These are phyloP conservation scores for Hydrocynus forskahlii DNA, from an alignment of 2,797 vertebrate species.

Conservation along the genomic window DNA sequence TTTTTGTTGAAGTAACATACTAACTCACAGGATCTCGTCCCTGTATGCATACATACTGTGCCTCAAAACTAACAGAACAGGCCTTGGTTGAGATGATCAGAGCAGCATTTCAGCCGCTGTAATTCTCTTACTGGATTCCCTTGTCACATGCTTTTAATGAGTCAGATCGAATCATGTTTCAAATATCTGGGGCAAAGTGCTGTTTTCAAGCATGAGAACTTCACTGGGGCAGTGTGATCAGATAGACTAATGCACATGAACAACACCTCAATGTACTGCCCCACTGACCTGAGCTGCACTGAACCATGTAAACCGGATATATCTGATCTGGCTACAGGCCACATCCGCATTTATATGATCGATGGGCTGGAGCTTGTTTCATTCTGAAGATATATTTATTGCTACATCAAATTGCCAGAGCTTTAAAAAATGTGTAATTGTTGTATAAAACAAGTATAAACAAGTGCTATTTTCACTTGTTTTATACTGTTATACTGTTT, in stretches of 20 bases:
- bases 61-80: neutral
- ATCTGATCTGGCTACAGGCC: neutral
- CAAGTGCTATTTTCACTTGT: no score
- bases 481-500: no score
- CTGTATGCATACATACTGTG: neutral
- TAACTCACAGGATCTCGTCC: neutral
- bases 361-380: neutral
- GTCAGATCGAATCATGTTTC: neutral
- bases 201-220: constrained; percentile 15
- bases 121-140: constrained; percentile 5
- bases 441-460: no score
- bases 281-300: constrained; percentile 9
- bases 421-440: neutral
- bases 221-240: neutral
- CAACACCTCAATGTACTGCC: neutral
- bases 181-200: neutral
- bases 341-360: neutral
- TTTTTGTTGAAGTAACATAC: neutral
- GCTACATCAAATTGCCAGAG: neutral
- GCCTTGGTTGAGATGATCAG: neutral
- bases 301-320: constrained; percentile 5
- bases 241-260: neutral
- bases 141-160: constrained; percentile 35
- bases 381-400: neutral
- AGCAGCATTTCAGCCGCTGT: neutral